phyloP scores from a whole-genome alignment of 2,797 vertebrate species.

The Lagodon rhomboides region DNA sequence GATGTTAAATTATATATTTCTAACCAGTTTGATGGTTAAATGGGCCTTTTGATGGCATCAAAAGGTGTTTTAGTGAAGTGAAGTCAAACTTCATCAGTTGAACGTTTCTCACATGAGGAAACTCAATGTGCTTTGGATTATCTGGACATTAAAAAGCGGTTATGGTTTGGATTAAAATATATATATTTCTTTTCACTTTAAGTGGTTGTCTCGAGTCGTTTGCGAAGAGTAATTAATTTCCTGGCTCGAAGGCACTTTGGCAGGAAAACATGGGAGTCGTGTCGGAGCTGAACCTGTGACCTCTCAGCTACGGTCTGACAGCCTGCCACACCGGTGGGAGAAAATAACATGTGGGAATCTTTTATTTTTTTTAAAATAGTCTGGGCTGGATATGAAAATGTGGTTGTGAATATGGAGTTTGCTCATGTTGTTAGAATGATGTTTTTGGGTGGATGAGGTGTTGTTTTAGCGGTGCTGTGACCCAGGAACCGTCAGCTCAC shows the following conservation, averaged over 20 bases:
- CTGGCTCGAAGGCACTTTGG: conserved; percentile 39
- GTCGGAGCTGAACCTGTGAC: conserved; percentile 56
- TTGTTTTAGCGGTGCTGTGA: conserved; percentile 58
- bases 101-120: conserved; percentile 15
- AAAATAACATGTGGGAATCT: conserved; percentile 54
- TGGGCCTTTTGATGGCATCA: conserved; percentile 6
- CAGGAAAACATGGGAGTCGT: conserved; percentile 13
- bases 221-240: conserved; percentile 14
- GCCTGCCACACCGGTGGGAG: neutral
- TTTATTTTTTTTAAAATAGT: conserved; percentile 46
- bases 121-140: conserved; percentile 22
- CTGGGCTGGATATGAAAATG: conserved; percentile 33
- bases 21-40: neutral
- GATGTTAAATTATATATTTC: neutral
- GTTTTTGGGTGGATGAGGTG: conserved; percentile 51
- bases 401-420: conserved; percentile 15
- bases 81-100: conserved; percentile 27
- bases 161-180: conserved; percentile 12
- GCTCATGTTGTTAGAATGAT: conserved; percentile 58
- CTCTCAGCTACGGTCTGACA: conserved; percentile 41
- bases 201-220: conserved; percentile 32
- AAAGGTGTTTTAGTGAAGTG: conserved; percentile 4
- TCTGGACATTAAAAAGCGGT: conserved; percentile 9
- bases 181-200: conserved; percentile 5
- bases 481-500: conserved; percentile 35